Percentiles rank a stretch among this genome's conserved stretches.
Conservation (phyloP, 2,113 vertebrate genomes). For the Gavialis gangeticus region DNA sequence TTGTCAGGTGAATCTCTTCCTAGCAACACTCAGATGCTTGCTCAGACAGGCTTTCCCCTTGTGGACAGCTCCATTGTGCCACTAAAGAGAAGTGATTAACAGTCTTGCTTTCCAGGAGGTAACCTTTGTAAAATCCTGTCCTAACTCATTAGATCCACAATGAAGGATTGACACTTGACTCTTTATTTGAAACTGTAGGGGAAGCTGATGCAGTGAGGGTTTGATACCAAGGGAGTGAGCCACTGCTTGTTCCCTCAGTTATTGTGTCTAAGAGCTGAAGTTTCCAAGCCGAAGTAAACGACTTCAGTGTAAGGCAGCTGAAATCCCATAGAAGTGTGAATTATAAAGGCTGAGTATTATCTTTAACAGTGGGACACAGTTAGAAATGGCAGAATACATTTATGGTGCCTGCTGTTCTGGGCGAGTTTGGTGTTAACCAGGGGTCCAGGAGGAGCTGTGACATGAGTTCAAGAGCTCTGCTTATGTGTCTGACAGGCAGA, state of each 20-base stretch:
- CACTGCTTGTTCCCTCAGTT: not conserved
- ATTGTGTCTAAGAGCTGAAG: not conserved
- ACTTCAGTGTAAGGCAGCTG: not conserved
- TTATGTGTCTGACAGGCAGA: not conserved
- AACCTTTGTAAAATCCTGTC: not conserved
- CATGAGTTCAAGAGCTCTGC: not conserved
- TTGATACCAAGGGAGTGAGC: not conserved
- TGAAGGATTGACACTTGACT: too few species aligned
- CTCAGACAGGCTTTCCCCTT: rapidly evolving
- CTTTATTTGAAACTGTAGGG: too few species aligned
- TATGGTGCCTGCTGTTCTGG: not conserved
- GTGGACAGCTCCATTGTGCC: rapidly evolving
- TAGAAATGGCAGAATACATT: not conserved
- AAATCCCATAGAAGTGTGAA: not conserved
- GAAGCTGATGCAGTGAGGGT: not conserved
- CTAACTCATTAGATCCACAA: not conserved
- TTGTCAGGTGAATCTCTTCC: too few species aligned
- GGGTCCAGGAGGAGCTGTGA: not conserved
- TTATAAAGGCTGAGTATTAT: rapidly evolving
- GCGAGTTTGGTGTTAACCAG: not conserved
- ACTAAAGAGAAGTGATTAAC: not conserved
- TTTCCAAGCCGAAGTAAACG: not conserved
- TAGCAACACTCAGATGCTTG: not conserved
- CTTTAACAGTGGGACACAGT: not conserved
- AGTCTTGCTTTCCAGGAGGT: not conserved